These are phyloP conservation scores for Girardinus metallicus DNA, from an alignment of 2,797 vertebrate species.

Conservation along the genomic window DNA sequence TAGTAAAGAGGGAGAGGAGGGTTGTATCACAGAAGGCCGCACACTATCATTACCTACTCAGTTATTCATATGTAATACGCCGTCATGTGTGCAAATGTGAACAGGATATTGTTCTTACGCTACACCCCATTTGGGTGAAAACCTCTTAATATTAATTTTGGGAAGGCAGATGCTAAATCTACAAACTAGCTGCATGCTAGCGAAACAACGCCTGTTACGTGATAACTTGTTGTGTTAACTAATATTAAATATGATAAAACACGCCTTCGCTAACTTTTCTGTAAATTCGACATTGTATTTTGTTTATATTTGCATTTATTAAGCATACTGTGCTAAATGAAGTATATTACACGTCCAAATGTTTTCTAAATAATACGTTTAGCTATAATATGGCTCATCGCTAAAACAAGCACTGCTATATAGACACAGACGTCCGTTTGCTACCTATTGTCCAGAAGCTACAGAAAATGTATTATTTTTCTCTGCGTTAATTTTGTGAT, in stretches of 20 bases:
- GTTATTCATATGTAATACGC: neutral
- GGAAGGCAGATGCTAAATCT: constrained; percentile 4
- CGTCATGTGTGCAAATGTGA: rapidly evolving
- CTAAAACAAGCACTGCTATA: constrained; percentile 12
- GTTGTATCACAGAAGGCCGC: constrained; percentile 66
- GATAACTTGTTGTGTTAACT: constrained; percentile 43
- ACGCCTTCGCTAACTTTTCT: rapidly evolving
- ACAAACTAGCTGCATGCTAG: constrained; percentile 48
- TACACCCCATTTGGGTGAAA: neutral
- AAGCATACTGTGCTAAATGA: too few relatives aligned
- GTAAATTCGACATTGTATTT: rapidly evolving
- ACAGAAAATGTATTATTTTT: neutral
- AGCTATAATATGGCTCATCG: neutral
- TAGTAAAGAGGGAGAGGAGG: constrained; percentile 40
- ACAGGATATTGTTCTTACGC: neutral
- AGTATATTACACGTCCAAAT: neutral
- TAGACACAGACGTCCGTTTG: neutral
- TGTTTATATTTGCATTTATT: neutral
- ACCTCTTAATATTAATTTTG: neutral
- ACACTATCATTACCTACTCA: neutral
- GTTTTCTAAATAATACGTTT: neutral
- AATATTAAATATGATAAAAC: neutral
- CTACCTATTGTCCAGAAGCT: neutral
- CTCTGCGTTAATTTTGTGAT: neutral
- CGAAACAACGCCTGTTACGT: constrained; percentile 39